phyloP scores from a whole-genome alignment of 35 echinoderm and acorn worm species.

The Lytechinus pictus region DNA sequence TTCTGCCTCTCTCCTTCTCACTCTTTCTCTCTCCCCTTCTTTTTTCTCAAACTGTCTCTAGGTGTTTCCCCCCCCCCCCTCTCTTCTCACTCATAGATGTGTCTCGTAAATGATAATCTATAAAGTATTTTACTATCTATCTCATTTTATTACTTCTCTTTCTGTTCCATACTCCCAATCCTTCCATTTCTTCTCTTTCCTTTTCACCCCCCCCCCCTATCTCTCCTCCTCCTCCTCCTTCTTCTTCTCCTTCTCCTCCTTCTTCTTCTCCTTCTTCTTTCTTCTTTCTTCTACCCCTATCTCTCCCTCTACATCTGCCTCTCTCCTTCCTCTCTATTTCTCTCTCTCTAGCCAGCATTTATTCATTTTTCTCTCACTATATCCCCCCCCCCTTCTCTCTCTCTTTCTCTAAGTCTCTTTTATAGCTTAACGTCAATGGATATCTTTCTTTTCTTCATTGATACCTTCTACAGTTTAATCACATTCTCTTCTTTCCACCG shows the following conservation, averaged over 20 bases:
- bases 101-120: too few relatives aligned
- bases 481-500: neutral
- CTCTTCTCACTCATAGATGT: too few relatives aligned
- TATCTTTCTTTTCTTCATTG: neutral
- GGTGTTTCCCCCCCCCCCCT: too few relatives aligned
- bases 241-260: neutral
- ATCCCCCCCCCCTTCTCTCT: neutral
- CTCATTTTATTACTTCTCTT: neutral
- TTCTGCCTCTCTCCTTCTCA: neutral
- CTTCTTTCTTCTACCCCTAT: neutral
- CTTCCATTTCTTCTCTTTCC: neutral
- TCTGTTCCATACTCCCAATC: neutral
- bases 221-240: neutral
- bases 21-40: neutral
- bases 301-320: neutral
- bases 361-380: neutral
- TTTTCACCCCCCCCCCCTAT: neutral
- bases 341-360: neutral
- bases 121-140: neutral
- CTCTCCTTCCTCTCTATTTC: neutral
- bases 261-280: too few relatives aligned
- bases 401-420: neutral
- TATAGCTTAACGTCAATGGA: neutral
- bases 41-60: too few relatives aligned
- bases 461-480: neutral